phyloP scores from a whole-genome alignment of 2,888 invertebrate genomes.

The Anodontia alba region DNA sequence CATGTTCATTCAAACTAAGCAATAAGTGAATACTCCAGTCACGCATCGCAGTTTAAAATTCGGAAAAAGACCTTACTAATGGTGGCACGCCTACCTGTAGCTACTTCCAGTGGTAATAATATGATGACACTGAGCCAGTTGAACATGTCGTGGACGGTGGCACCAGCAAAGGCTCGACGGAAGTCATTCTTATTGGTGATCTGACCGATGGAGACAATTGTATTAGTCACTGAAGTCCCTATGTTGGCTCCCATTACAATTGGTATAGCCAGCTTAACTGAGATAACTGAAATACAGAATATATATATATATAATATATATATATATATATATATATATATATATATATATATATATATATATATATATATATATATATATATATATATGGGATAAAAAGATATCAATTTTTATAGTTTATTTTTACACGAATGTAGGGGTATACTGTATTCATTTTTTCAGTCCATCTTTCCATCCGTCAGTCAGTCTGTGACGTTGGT shows the following conservation, averaged over 20 bases:
- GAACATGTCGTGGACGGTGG: conserved; percentile 81
- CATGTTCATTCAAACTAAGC: too few species aligned
- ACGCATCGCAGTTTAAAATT: too few species aligned
- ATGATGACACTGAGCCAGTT: conserved; percentile 77
- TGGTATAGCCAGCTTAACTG: conserved; percentile 70
- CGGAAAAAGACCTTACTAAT: too few species aligned
- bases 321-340: not conserved
- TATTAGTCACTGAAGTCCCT: conserved; percentile 80
- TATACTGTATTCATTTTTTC: too few species aligned
- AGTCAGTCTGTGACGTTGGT: too few species aligned
- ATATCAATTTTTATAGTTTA: too few species aligned
- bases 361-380: not conserved
- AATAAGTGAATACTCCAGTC: too few species aligned
- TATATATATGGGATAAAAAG: not conserved
- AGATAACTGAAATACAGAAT: conserved; percentile 62
- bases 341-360: not conserved
- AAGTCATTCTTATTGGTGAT: conserved; percentile 69
- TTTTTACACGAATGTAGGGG: too few species aligned
- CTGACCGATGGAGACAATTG: conserved; percentile 77
- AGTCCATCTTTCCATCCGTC: too few species aligned
- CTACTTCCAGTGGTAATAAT: conserved; percentile 72
- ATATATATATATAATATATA: not conserved
- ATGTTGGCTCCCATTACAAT: conserved; percentile 81
- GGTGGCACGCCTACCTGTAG: too few species aligned
- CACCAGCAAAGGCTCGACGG: conserved; percentile 77